These are phyloP conservation scores for Gila orcuttii DNA, from an alignment of 2,113 vertebrate genomes.

Conservation along the genomic window DNA sequence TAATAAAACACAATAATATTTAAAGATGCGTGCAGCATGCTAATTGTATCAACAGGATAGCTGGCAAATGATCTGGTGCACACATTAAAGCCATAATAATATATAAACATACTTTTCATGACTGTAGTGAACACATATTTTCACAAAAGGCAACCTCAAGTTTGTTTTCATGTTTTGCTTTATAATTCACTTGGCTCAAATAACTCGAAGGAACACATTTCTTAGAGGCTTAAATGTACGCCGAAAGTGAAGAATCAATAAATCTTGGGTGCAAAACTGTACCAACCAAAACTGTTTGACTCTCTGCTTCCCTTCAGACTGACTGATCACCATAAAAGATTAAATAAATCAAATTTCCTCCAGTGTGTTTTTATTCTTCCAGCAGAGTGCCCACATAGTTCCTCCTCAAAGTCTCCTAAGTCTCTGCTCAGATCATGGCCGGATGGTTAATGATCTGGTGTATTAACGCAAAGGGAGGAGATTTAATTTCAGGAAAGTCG, in stretches of 20 bases:
- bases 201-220: constrained; percentile 10
- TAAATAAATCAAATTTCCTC: constrained; percentile 43
- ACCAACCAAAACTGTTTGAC: constrained; percentile 39
- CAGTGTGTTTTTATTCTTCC: constrained; percentile 30
- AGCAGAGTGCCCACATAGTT: constrained; percentile 5
- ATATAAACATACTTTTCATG: constrained; percentile 31
- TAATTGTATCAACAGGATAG: neutral
- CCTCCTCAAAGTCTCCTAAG: constrained; percentile 22
- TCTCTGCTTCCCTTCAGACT: constrained; percentile 8
- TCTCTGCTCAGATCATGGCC: neutral
- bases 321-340: constrained; percentile 48
- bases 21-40: neutral
- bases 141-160: constrained; percentile 9
- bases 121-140: constrained; percentile 15
- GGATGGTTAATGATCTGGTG: constrained; percentile 34
- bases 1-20: neutral
- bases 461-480: constrained; percentile 26
- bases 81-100: constrained; percentile 20
- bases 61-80: neutral
- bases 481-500: constrained; percentile 9
- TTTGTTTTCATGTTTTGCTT: constrained; percentile 34
- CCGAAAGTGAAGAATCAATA: constrained; percentile 38
- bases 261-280: neutral
- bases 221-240: constrained; percentile 35
- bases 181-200: constrained; percentile 34